These are phyloP conservation scores for Drosophila obscura DNA, from an alignment of 1,140 invertebrate species.

Conservation along the genomic window DNA sequence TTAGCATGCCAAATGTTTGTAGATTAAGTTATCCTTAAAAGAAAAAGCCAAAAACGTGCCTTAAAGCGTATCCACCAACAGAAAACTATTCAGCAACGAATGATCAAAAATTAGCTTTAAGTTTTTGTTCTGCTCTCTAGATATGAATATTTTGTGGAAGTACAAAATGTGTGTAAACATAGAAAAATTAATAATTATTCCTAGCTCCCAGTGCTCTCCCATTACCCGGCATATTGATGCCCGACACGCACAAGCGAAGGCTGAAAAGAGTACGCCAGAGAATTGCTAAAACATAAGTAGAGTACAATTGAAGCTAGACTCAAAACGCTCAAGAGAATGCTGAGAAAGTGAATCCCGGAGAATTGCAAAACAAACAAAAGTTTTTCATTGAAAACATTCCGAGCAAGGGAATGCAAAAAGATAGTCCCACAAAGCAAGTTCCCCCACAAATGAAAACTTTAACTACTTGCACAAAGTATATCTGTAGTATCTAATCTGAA, in stretches of 20 bases:
- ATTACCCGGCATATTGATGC: too few species aligned
- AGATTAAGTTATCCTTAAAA: constrained; percentile 16
- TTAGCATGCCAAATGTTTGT: constrained; percentile 46
- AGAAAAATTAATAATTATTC: too few species aligned
- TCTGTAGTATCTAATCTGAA: background rate
- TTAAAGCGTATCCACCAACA: constrained; percentile 45
- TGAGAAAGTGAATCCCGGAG: too few species aligned
- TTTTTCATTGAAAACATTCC: background rate
- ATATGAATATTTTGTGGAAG: too few species aligned
- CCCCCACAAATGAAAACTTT: background rate
- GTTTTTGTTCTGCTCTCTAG: too few species aligned
- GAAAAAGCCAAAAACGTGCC: constrained; percentile 55
- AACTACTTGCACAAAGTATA: constrained; percentile 13
- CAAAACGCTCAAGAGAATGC: too few species aligned
- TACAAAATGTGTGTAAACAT: too few species aligned
- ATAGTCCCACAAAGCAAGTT: background rate
- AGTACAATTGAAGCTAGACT: too few species aligned
- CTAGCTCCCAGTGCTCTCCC: too few species aligned
- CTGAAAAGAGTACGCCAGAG: too few species aligned
- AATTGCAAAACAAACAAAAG: background rate
- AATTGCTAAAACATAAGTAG: background rate
- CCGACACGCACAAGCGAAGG: too few species aligned
- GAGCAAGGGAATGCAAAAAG: background rate
- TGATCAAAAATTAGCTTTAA: constrained; percentile 14
- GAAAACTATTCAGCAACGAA: constrained; percentile 17